Base-by-base conservation (phyloP, 2,113 vertebrate genomes). In the Caloenas nicobarica region DNA sequence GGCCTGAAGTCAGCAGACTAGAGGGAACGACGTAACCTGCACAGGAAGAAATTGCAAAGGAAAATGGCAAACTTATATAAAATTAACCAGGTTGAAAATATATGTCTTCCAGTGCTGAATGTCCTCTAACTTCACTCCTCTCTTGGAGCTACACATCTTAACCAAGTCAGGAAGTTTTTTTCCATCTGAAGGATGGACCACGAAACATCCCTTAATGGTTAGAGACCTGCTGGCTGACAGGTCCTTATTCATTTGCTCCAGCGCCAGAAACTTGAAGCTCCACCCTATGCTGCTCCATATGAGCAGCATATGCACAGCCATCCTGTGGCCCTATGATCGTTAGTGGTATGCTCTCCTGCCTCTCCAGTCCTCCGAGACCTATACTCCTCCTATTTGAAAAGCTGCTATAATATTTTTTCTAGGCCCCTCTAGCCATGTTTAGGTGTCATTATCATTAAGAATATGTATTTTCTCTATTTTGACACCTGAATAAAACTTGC, bases 191-290 rank as follows among this genome's bases (percentile, higher is more conserved):
- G 15, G 11, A 42, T 0, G 4, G 33, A 88, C 17, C 7, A 61
- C 16, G 48, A 70, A 70, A 44, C 10, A 10, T 28, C 10, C 3
- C 3, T 66, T 54, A 33, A 40, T 0, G 1, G 13, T 4, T 8
- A 69, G 42, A 58, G 17, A n/a, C n/a, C n/a, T n/a, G n/a, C 6
- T 74, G 31, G 11, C 16, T 68, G 26, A 18, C 19, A 51, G 14
- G 48, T 70, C 9, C 5, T 24, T 57, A 14, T 15, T 51, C 4
- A 5, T 48, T 66, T 57, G 25, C 28, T 58, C 13, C 25, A 34
- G 16, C 38, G 22, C 7, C 50, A 74, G 22, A 61, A 44, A 73
- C 18, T 9, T 64, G 10, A 64, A 54, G 46, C 3, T 81, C 16
- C 16, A 24, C 62, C 13, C 54, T 40, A 9, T 10, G 44, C 18